phyloP scores from a whole-genome alignment of 2,113 vertebrate genomes.

The Oncorhynchus kisutch region DNA sequence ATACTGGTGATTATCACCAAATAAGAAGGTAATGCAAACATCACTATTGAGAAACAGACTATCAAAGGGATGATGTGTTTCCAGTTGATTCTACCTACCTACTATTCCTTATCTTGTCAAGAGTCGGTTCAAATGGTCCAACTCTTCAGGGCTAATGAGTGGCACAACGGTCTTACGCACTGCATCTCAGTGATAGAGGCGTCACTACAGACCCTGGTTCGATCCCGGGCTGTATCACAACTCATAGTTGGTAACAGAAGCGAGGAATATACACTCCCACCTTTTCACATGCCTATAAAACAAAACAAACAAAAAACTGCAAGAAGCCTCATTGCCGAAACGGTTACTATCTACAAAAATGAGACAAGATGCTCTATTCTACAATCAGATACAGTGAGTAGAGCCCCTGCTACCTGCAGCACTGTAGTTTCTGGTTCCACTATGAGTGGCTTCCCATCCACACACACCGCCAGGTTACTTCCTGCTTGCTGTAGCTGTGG shows the following conservation, averaged over 20 bases:
- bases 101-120: constrained; percentile 89
- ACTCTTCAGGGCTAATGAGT: constrained; percentile 95
- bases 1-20: no score
- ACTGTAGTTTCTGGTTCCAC: constrained; percentile 93
- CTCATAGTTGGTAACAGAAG: constrained; percentile 84
- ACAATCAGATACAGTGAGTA: neutral
- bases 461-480: constrained; percentile 90
- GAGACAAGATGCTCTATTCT: no score
- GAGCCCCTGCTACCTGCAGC: constrained; percentile 78
- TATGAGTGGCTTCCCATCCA: constrained; percentile 85
- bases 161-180: constrained; percentile 62
- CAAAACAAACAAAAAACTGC: constrained; percentile 19
- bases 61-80: neutral
- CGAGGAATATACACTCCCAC: constrained; percentile 93
- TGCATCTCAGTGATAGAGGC: no score
- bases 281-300: constrained; percentile 85
- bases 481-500: constrained; percentile 67
- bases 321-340: neutral
- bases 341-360: no score
- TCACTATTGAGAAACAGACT: no score
- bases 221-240: no score
- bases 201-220: no score
- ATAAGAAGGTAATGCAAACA: neutral
- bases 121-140: constrained; percentile 96
- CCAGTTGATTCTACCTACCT: constrained; percentile 71